Evolutionary conservation across 2,888 invertebrate genomes (phyloP).

Genomic region (Dryomyza anilis): DNA sequence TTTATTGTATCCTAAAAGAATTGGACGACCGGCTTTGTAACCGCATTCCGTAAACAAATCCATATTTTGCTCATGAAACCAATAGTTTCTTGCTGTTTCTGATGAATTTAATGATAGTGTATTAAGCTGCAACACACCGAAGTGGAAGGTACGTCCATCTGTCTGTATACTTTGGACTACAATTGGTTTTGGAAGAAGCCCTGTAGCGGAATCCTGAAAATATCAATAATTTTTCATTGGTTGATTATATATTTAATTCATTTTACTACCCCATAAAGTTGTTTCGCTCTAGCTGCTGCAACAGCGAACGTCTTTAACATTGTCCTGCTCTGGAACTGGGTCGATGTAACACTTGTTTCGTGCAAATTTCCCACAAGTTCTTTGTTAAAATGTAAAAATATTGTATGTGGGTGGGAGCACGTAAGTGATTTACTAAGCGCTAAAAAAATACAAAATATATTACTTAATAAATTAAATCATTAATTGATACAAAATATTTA

Average conservation of each 20-base stretch:
- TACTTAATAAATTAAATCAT: no score
- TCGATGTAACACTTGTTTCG: conserved; percentile 70
- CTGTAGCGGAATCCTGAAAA: conserved; percentile 40
- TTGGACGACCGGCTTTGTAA: conserved; percentile 70
- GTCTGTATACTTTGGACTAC: conserved; percentile 83
- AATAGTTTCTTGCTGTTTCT: conserved; percentile 74
- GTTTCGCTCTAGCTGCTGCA: conserved; percentile 78
- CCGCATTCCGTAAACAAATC: conserved; percentile 70
- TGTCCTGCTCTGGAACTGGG: conserved; percentile 73
- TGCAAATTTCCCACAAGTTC: conserved; percentile 71
- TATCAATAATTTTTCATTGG: conserved; percentile 54
- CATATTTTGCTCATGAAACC: conserved; percentile 73
- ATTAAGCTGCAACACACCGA: conserved; percentile 83
- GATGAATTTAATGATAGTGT: conserved; percentile 71
- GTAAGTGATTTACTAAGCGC: conserved; percentile 41
- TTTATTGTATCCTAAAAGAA: conserved; percentile 76
- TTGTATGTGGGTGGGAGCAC: conserved; percentile 70
- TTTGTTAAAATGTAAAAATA: conserved; percentile 73
- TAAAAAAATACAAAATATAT: conserved; percentile 33
- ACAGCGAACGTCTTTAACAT: conserved; percentile 76
- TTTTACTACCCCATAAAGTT: conserved; percentile 67
- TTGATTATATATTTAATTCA: background rate
- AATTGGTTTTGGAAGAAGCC: conserved; percentile 73
- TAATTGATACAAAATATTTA: no score
- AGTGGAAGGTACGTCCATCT: conserved; percentile 78